phyloP scores from a whole-genome alignment of 2,113 vertebrate species.

The Cyanocitta stelleri region DNA sequence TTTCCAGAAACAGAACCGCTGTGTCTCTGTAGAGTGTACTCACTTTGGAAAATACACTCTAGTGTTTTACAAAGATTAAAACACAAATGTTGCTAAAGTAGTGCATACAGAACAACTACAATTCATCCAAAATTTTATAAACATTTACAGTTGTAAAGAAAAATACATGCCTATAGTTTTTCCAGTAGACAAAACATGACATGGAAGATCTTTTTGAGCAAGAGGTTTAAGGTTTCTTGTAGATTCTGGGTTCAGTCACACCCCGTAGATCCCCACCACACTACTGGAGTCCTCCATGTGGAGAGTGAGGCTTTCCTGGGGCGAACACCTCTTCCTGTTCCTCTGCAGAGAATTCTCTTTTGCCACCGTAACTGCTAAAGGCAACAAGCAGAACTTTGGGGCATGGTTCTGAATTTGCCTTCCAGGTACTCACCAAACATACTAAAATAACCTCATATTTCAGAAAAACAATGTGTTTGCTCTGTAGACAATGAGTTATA shows the following conservation, averaged over 20 bases:
- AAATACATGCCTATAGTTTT: not conserved
- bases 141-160: not conserved
- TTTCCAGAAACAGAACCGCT: not conserved
- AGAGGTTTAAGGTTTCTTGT: not conserved
- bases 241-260: not conserved
- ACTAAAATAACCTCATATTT: not conserved
- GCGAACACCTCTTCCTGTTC: not conserved
- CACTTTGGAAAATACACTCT: not conserved
- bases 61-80: not conserved
- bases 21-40: not conserved
- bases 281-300: not conserved
- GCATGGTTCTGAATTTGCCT: not conserved
- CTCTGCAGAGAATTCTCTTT: not conserved
- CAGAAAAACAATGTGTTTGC: not conserved
- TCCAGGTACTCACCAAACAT: not conserved
- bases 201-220: not conserved
- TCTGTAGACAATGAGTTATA: not conserved
- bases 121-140: not conserved
- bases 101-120: not conserved
- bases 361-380: not conserved
- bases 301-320: not conserved
- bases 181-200: not conserved
- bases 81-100: not conserved
- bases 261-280: rapidly evolving
- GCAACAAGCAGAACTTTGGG: not conserved